A percentile compares a stretch with the other conserved stretches of the same genome.
Evolutionary conservation across 2,113 vertebrate genomes (phyloP).

Genomic region (Pelobates fuscus): DNA sequence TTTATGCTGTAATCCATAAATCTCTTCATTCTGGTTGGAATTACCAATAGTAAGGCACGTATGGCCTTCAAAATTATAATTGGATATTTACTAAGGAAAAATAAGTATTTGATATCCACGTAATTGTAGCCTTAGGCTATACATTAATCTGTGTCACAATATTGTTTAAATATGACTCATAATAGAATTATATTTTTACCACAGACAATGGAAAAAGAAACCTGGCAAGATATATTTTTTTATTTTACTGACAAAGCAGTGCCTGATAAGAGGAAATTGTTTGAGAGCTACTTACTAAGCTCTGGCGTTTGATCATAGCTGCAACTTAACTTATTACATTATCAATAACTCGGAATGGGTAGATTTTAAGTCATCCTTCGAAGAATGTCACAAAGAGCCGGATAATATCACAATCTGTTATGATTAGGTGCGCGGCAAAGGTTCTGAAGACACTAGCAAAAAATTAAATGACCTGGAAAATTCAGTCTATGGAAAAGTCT

Average conservation of each 20-base stretch:
- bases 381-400: slow-evolving; percentile 59
- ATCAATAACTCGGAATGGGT: slow-evolving; percentile 46
- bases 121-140: neutral
- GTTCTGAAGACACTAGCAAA: slow-evolving; percentile 63
- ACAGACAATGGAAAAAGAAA: neutral
- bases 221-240: neutral
- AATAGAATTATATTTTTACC: slow-evolving; percentile 27
- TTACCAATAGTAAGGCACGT: too few species aligned
- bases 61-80: too few species aligned
- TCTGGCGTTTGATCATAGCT: slow-evolving; percentile 44
- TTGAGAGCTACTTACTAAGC: slow-evolving; percentile 10
- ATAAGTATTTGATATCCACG: too few species aligned
- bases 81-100: too few species aligned
- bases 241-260: slow-evolving; percentile 7
- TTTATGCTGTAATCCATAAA: too few species aligned
- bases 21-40: too few species aligned
- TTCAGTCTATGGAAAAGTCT: slow-evolving; percentile 64
- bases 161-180: slow-evolving; percentile 28
- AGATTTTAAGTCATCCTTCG: slow-evolving; percentile 58
- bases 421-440: slow-evolving; percentile 67
- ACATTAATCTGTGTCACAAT: slow-evolving; percentile 15
- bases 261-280: slow-evolving; percentile 3
- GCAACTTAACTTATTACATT: slow-evolving; percentile 39
- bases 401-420: slow-evolving; percentile 69
- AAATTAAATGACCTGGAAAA: slow-evolving; percentile 74